These are phyloP conservation scores for Bellardia bayeri DNA, from an alignment of 2,888 invertebrate genomes.

Conservation along the genomic window DNA sequence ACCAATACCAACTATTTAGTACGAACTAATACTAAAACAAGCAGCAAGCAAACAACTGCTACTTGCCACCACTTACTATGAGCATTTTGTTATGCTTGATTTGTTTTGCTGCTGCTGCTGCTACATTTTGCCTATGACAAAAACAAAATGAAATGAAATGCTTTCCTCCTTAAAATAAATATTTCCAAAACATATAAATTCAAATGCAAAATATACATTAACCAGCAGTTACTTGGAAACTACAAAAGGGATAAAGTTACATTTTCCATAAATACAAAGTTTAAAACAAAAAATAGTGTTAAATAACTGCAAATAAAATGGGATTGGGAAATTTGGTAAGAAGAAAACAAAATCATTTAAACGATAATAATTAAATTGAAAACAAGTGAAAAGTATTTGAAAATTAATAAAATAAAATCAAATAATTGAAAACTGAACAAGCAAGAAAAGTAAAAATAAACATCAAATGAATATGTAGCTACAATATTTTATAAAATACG, in stretches of 20 bases:
- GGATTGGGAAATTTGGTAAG: constrained; percentile 68
- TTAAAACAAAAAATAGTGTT: constrained; percentile 15
- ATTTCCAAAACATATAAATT: constrained; percentile 73
- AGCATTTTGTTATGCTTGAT: constrained; percentile 69
- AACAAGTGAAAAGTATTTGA: constrained; percentile 25
- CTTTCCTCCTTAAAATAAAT: constrained; percentile 68
- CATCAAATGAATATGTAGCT: constrained; percentile 8
- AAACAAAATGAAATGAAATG: constrained; percentile 57
- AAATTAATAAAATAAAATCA: background rate
- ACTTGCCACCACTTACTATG: constrained; percentile 31
- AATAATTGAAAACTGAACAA: constrained; percentile 8
- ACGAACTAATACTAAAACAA: constrained; percentile 27
- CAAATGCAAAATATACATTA: constrained; percentile 67
- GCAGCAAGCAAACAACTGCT: constrained; percentile 11
- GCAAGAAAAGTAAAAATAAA: background rate
- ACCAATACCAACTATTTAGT: background rate
- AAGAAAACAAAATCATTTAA: background rate
- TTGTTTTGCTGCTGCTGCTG: constrained; percentile 63
- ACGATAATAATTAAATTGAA: constrained; percentile 3
- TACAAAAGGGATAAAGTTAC: constrained; percentile 70
- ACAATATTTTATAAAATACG: constrained; percentile 12
- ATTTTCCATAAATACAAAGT: constrained; percentile 45
- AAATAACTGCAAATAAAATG: constrained; percentile 56
- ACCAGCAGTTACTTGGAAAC: constrained; percentile 67
- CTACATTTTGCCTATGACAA: constrained; percentile 55